A percentile compares a stretch with the other conserved stretches of the same genome.
Conservation (phyloP, 2,888 invertebrate species). For the Crossocerus cetratus region DNA sequence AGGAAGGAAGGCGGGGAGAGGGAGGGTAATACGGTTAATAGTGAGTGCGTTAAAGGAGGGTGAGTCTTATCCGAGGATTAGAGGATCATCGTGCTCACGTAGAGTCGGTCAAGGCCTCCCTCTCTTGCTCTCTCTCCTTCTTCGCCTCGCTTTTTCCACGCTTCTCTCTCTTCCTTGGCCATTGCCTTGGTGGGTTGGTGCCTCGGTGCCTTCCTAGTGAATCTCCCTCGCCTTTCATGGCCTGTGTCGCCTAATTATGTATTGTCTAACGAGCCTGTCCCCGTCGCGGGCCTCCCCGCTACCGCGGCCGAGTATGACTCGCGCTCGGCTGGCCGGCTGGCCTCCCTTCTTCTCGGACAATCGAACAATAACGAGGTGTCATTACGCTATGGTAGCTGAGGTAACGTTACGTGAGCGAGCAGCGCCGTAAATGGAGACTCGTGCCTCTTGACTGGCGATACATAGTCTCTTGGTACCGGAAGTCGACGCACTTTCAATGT, state of each 20-base stretch:
- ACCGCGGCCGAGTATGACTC: neutral
- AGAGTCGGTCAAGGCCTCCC: slow-evolving; percentile 59
- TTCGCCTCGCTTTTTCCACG: slow-evolving; percentile 48
- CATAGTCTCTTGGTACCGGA: slow-evolving; percentile 26
- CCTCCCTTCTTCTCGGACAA: slow-evolving; percentile 17
- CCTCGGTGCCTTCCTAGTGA: slow-evolving; percentile 18
- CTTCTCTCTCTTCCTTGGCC: slow-evolving; percentile 38
- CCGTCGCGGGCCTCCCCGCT: slow-evolving; percentile 6
- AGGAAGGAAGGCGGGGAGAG: too few species aligned
- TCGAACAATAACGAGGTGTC: slow-evolving; percentile 33
- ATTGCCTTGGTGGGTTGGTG: too few species aligned
- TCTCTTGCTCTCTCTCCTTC: slow-evolving; percentile 56
- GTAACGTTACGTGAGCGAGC: slow-evolving; percentile 41
- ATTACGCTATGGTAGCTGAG: slow-evolving; percentile 43
- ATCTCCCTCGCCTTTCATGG: slow-evolving; percentile 44
- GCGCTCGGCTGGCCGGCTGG: neutral
- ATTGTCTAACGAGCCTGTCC: slow-evolving; percentile 42
- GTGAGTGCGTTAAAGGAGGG: slow-evolving; percentile 17
- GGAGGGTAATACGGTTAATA: neutral
- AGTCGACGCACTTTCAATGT: slow-evolving; percentile 35
- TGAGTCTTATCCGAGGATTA: slow-evolving; percentile 17
- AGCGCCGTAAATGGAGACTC: slow-evolving; percentile 27
- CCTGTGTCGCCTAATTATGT: slow-evolving; percentile 46
- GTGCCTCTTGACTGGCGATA: slow-evolving; percentile 14
- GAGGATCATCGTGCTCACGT: slow-evolving; percentile 6